These are phyloP conservation scores for Hippocampus mohnikei DNA, from an alignment of 2,113 vertebrate genomes.

Conservation along the genomic window DNA sequence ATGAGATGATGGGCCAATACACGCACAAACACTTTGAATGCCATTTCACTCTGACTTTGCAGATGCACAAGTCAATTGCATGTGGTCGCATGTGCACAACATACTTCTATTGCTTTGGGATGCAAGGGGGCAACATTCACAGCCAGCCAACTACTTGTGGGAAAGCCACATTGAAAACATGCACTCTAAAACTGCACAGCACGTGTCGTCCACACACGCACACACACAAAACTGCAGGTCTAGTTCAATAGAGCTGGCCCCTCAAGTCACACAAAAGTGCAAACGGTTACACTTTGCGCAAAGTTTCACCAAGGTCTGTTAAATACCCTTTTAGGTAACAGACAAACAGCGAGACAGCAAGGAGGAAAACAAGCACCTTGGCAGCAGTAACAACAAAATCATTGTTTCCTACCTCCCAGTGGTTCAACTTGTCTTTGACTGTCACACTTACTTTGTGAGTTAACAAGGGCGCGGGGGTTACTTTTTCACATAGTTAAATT, in stretches of 20 bases:
- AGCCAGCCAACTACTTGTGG: background rate
- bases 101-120: background rate
- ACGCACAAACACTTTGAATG: background rate
- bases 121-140: background rate
- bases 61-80: background rate
- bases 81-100: background rate
- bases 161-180: background rate
- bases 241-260: background rate
- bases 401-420: conserved; percentile 16
- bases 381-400: conserved; percentile 19
- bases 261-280: background rate
- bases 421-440: conserved; percentile 23
- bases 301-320: background rate
- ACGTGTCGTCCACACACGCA: background rate
- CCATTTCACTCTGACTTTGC: background rate
- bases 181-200: background rate
- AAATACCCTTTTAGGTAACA: background rate
- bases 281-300: background rate
- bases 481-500: no score
- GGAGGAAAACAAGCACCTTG: background rate
- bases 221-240: background rate
- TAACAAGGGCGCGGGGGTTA: no score
- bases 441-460: background rate
- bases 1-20: background rate
- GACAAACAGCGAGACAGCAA: conserved; percentile 1